phyloP scores from a whole-genome alignment of 2,888 invertebrate genomes.

The Agrochola litura region DNA sequence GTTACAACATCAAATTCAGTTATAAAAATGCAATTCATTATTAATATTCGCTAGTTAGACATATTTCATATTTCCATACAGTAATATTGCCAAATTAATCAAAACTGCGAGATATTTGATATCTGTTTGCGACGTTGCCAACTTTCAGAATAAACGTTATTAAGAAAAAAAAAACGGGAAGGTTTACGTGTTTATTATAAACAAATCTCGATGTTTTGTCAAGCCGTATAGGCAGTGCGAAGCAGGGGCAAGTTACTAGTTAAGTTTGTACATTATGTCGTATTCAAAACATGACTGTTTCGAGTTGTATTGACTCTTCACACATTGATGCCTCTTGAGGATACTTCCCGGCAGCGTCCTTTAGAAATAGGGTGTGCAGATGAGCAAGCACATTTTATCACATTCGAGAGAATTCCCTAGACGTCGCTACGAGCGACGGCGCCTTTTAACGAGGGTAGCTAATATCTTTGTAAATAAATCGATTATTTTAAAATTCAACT shows the following conservation, averaged over 20 bases:
- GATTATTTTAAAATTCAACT: conserved; percentile 47
- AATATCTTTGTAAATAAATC: conserved; percentile 52
- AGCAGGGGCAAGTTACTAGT: not conserved
- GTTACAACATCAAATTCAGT: no score
- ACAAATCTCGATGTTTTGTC: not conserved
- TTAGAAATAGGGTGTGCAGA: conserved; percentile 52
- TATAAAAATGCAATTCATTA: no score
- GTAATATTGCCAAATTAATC: no score
- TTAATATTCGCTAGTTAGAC: no score
- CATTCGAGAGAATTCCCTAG: conserved; percentile 50
- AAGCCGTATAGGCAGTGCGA: not conserved
- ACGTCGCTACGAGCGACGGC: conserved; percentile 20
- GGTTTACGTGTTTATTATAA: not conserved
- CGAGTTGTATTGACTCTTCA: conserved; percentile 41
- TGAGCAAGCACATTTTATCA: conserved; percentile 60
- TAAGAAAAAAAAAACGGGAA: no score
- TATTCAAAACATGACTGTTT: conserved; percentile 49
- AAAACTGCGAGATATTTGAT: no score
- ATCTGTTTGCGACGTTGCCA: no score
- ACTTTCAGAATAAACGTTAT: no score
- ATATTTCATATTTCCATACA: no score
- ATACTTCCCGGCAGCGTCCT: conserved; percentile 25
- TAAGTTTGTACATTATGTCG: conserved; percentile 9
- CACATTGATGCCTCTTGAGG: conserved; percentile 25
- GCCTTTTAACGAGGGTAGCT: conserved; percentile 52